Evolutionary conservation across 1,140 invertebrate genomes (phyloP).

Genomic region (Bicyclus anynana): DNA sequence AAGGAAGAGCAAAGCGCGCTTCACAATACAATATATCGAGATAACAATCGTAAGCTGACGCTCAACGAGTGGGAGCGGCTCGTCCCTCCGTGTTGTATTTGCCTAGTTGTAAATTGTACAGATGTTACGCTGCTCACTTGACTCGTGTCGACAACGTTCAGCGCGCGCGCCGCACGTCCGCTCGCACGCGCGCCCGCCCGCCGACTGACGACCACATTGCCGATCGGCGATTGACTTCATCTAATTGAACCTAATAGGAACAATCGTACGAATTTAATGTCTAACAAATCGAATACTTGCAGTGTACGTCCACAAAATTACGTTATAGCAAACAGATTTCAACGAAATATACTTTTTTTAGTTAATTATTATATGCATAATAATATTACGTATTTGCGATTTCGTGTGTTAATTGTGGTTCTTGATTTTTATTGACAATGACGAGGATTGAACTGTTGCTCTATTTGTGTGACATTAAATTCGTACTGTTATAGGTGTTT

Average conservation of each 20-base stretch:
- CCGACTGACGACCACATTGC: neutral
- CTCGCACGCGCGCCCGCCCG: neutral
- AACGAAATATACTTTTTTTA: neutral
- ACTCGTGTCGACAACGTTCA: conserved; percentile 30
- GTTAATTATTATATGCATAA: neutral
- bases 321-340: neutral
- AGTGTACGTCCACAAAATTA: neutral
- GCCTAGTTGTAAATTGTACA: conserved; percentile 48
- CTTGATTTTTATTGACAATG: no score
- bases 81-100: conserved; percentile 25
- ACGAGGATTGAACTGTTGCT: neutral
- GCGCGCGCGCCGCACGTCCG: no score
- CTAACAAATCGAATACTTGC: neutral
- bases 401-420: neutral
- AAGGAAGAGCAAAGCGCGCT: conserved; percentile 55
- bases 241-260: no score
- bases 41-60: conserved; percentile 64
- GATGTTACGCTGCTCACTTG: conserved; percentile 33
- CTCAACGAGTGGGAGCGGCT: conserved; percentile 37
- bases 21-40: conserved; percentile 47
- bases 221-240: no score
- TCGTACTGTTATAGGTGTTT: neutral
- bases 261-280: neutral
- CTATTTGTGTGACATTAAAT: neutral
- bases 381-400: neutral